These are phyloP conservation scores for Cossypha niveicapilla DNA, from an alignment of 2,797 vertebrate genomes.

Conservation along the genomic window DNA sequence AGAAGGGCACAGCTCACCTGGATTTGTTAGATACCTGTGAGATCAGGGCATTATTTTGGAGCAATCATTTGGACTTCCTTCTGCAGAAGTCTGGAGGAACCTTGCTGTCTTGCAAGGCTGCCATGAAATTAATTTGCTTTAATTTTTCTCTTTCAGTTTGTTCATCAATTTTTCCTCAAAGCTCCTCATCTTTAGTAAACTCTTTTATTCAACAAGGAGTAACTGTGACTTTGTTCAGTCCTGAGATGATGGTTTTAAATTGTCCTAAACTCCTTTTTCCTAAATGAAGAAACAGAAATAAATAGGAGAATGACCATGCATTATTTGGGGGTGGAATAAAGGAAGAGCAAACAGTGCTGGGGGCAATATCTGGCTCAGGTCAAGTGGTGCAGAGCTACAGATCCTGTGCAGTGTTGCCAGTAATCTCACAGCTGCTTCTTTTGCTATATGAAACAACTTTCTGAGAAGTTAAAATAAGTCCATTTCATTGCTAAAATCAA, in stretches of 20 bases:
- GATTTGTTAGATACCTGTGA: background rate
- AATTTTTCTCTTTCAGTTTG: background rate
- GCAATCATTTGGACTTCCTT: background rate
- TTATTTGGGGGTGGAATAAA: background rate
- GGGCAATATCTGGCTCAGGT: accelerated
- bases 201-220: background rate
- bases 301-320: background rate
- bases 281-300: background rate
- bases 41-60: background rate
- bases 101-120: background rate
- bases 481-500: background rate
- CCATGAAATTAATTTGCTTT: background rate
- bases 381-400: background rate
- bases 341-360: background rate
- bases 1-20: background rate
- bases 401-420: background rate
- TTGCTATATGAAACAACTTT: background rate
- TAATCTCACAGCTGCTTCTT: background rate
- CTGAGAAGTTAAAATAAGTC: background rate
- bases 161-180: background rate
- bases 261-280: background rate
- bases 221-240: background rate
- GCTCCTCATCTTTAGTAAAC: background rate
- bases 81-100: background rate
- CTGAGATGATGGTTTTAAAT: background rate